phyloP scores from a whole-genome alignment of 2,797 vertebrate species.

The Acipenser oxyrinchus region DNA sequence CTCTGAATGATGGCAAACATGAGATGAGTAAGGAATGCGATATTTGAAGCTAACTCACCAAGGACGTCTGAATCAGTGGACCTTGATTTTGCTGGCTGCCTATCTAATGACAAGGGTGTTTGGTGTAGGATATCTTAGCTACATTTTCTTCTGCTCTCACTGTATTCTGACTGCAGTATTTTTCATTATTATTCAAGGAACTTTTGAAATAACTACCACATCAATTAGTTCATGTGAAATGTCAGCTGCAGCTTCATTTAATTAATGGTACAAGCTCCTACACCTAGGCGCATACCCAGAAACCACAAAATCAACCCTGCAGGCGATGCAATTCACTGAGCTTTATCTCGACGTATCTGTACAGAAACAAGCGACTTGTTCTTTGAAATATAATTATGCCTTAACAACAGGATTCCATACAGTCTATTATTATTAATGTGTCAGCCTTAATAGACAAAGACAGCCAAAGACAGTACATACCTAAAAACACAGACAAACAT shows the following conservation, averaged over 20 bases:
- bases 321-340: constrained; percentile 2
- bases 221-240: no score
- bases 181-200: no score
- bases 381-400: background rate
- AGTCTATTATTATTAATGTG: background rate
- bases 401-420: constrained; percentile 7
- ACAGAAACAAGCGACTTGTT: background rate
- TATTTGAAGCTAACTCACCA: no score
- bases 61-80: no score
- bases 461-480: background rate
- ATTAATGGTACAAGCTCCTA: background rate
- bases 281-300: background rate
- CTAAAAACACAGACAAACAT: constrained; percentile 2
- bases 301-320: background rate
- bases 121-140: no score
- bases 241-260: background rate
- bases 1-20: no score
- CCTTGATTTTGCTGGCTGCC: no score
- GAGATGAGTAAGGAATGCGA: no score
- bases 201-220: no score
- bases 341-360: background rate
- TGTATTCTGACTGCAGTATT: no score
- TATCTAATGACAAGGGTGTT: no score
- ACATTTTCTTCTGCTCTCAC: no score
- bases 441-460: background rate